phyloP scores from a whole-genome alignment of 2,888 invertebrate genomes.

The Chloroclysta siterata region DNA sequence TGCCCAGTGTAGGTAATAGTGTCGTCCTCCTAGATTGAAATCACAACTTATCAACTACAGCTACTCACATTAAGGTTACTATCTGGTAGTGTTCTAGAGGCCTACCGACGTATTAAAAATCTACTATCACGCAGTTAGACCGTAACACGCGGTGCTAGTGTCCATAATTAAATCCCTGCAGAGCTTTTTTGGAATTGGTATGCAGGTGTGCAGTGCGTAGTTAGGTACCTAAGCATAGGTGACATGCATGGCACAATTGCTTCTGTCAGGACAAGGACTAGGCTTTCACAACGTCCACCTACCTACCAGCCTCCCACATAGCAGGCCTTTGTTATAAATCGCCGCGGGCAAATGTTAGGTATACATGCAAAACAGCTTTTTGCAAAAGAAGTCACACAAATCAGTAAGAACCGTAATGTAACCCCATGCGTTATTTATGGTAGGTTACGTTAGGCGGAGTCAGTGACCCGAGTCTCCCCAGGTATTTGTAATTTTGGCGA shows the following conservation, averaged over 20 bases:
- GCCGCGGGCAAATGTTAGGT: constrained; percentile 1
- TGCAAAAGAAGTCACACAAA: constrained; percentile 12
- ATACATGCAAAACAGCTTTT: constrained; percentile 9
- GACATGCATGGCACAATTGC: constrained; percentile 30
- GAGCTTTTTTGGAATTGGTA: constrained; percentile 14
- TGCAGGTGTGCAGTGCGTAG: constrained; percentile 29
- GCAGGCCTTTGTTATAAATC: constrained; percentile 13
- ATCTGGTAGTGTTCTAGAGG: not conserved
- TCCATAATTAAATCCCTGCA: not conserved
- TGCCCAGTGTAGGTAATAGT: not conserved
- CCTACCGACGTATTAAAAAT: not conserved
- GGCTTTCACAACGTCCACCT: constrained; percentile 34
- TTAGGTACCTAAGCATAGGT: constrained; percentile 9
- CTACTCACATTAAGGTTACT: not conserved
- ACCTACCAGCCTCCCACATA: constrained; percentile 27
- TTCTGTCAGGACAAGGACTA: constrained; percentile 40
- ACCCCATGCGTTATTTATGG: constrained; percentile 26
- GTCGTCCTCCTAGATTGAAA: not conserved
- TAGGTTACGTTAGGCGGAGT: constrained; percentile 8
- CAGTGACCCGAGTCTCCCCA: constrained; percentile 14
- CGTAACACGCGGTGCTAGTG: not conserved
- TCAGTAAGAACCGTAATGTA: constrained; percentile 8
- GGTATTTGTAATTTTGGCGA: constrained; percentile 29
- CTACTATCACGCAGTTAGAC: not conserved
- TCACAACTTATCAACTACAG: not conserved